phyloP scores from a whole-genome alignment of 2,113 vertebrate species.

The Melanerpes aurifrons region DNA sequence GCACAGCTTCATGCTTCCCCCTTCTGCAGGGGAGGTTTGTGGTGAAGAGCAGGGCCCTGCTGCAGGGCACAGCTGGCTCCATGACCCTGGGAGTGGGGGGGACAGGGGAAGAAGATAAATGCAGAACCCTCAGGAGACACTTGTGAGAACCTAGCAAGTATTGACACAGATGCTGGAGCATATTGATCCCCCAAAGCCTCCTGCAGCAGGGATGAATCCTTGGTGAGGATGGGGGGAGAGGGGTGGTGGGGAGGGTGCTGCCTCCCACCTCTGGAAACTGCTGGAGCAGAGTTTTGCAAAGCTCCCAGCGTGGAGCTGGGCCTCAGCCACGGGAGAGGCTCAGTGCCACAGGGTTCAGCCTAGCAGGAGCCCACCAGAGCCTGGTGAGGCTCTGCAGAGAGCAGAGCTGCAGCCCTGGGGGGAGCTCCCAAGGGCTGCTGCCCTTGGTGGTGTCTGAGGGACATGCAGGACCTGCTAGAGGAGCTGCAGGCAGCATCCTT shows the following conservation, averaged over 20 bases:
- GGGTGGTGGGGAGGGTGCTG: neutral
- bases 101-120: constrained; percentile 30
- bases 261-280: neutral
- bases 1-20: neutral
- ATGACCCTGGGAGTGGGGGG: constrained; percentile 38
- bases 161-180: constrained; percentile 67
- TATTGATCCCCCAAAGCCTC: constrained; percentile 58
- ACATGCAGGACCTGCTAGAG: accelerated
- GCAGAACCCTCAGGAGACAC: constrained; percentile 58
- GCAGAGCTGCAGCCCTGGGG: neutral
- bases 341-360: accelerated
- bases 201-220: constrained; percentile 15
- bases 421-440: accelerated
- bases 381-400: neutral
- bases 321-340: accelerated
- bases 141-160: constrained; percentile 46
- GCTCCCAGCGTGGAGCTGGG: accelerated
- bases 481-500: neutral
- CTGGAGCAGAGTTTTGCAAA: neutral
- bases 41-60: constrained; percentile 27
- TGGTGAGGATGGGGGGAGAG: neutral
- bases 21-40: neutral
- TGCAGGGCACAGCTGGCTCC: constrained; percentile 55
- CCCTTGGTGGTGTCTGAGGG: neutral
- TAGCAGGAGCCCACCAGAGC: accelerated